Base-by-base conservation (phyloP, 2,888 invertebrate species). In the Podotricha telesiphe region DNA sequence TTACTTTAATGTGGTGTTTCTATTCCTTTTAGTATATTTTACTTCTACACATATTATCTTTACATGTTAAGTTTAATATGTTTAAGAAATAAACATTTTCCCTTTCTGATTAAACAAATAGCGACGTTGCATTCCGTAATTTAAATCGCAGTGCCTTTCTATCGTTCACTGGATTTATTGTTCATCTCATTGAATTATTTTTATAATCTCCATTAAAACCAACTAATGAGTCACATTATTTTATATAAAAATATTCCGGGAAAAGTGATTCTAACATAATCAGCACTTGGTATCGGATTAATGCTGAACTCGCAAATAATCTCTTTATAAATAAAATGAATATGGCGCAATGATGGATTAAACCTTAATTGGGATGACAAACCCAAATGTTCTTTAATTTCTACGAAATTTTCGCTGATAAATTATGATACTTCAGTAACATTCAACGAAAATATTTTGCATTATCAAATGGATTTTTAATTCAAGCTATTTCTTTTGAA, bases 351-450 rank as follows among this genome's bases (percentile, higher is more conserved):
- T 81, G 81, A 82, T 80, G 75, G 77, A 82, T 82, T 77, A 77
- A 76, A 73, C 67, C 74, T 75, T 80, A 82, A 82, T 82, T 80
- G 76, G 73, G 72, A 73, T 76, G 80, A 80, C 82, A 82, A 75
- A 77, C 74, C 77, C 81, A 81, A 81, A 77, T 81, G 81, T 75
- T 78, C 73, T 75, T 74, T 73, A 79, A 76, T 77, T 78, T 75
- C 73, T 77, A 73, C 73, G 75, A 76, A 76, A 65, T 65, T 63
- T 65, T 47, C 53, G 34, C n/a, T 37, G 67, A 62, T 67, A 53
- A 62, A 55, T 67, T 47, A 62, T 45, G 37, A 58, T 37, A 62
- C 47, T 53, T 62, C 28, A 15, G 28, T 40, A 19, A 19, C 48
- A 51, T 62, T 62, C 22, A 22, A 58, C 22, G 28, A 59, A 61